Percentiles rank a stretch among this genome's conserved stretches.
Conservation (phyloP, 2,888 invertebrate genomes). For the Sepioteuthis lessoniana region DNA sequence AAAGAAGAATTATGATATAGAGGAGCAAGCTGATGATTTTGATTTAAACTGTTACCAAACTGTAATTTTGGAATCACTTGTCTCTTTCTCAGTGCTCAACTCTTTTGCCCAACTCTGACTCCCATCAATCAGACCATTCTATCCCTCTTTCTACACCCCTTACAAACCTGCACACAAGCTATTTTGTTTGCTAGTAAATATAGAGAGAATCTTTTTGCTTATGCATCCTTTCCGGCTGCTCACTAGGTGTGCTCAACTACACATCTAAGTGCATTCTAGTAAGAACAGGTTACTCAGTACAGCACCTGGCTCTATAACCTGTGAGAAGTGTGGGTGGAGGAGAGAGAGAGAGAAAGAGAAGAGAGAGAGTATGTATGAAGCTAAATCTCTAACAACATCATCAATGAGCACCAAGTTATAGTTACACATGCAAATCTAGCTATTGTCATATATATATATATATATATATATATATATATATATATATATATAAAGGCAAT, state of each 20-base stretch:
- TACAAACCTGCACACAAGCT: neutral
- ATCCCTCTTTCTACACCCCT: no score
- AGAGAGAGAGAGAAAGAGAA: neutral
- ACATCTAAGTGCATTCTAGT: neutral
- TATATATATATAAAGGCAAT: neutral
- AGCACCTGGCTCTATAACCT: constrained; percentile 33
- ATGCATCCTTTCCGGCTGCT: neutral
- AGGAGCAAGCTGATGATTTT: neutral
- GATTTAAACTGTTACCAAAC: neutral
- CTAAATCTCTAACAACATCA: neutral
- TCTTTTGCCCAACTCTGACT: neutral
- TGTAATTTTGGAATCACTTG: neutral
- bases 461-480: neutral
- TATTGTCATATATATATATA: neutral
- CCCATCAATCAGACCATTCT: no score
- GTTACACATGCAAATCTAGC: neutral
- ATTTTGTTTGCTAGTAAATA: neutral
- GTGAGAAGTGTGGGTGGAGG: neutral
- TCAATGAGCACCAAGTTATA: neutral
- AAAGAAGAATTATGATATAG: neutral
- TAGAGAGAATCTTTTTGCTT: neutral
- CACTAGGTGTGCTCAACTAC: neutral
- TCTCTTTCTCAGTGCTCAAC: neutral
- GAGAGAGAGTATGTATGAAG: neutral
- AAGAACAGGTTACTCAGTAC: constrained; percentile 1